phyloP scores from a whole-genome alignment of 2,113 vertebrate species.

The Uropsilus gracilis region DNA sequence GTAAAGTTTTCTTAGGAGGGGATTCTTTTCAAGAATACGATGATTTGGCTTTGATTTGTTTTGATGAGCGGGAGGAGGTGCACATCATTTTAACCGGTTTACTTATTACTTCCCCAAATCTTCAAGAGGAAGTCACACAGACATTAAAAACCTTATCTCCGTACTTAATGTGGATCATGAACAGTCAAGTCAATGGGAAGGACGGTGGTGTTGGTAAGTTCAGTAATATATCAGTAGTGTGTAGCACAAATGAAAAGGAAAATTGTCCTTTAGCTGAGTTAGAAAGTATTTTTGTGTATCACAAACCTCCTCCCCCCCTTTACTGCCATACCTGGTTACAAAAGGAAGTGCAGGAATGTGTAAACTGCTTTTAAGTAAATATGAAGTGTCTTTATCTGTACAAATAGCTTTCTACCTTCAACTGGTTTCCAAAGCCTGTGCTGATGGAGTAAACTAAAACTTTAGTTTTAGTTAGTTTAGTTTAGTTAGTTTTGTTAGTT shows the following conservation, averaged over 20 bases:
- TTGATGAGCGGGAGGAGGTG: not conserved
- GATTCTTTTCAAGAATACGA: not conserved
- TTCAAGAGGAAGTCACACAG: not conserved
- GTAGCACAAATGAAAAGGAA: not conserved
- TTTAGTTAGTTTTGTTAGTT: too few species aligned
- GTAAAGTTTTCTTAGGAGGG: not conserved
- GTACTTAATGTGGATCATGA: not conserved
- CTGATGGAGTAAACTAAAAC: too few species aligned
- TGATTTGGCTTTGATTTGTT: conserved; percentile 31
- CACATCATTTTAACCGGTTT: not conserved
- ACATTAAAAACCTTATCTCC: not conserved
- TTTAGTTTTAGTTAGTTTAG: too few species aligned
- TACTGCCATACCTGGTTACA: not conserved
- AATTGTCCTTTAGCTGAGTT: not conserved
- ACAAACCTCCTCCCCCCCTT: not conserved
- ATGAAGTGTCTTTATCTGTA: not conserved
- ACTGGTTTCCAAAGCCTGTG: not conserved
- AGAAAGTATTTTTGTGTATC: not conserved
- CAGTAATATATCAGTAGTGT: not conserved
- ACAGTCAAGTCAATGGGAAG: not conserved
- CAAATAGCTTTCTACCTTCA: not conserved
- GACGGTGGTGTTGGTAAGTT: not conserved
- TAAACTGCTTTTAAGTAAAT: conserved; percentile 37
- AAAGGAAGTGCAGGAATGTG: conserved; percentile 11
- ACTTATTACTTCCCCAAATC: conserved; percentile 27